These are phyloP conservation scores for Bubo scandiacus DNA, from an alignment of 2,113 vertebrate species.

Conservation along the genomic window DNA sequence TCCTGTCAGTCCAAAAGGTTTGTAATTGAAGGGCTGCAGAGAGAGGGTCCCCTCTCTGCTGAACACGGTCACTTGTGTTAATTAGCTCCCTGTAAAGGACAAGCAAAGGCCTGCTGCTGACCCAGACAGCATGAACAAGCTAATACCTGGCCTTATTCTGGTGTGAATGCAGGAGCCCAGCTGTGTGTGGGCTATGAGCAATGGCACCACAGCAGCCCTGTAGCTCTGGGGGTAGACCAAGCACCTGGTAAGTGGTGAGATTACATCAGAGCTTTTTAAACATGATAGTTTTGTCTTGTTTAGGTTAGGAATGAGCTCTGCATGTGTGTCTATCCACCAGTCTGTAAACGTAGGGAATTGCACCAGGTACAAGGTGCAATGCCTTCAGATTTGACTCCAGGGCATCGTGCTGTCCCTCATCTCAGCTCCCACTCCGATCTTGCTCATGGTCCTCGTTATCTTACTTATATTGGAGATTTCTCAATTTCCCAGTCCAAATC, in stretches of 20 bases:
- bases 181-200: too few relatives aligned
- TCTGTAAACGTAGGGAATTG: not conserved
- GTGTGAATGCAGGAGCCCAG: not conserved
- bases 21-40: not conserved
- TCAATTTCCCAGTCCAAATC: not conserved
- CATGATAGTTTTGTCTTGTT: not conserved
- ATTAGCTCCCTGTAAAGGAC: not conserved
- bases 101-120: not conserved
- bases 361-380: too few relatives aligned
- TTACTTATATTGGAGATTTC: not conserved
- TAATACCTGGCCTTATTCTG: not conserved
- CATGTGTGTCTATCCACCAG: accelerated
- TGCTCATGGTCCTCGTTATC: not conserved
- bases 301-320: not conserved
- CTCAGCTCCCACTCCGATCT: not conserved
- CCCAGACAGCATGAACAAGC: not conserved
- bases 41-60: not conserved
- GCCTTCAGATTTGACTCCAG: not conserved
- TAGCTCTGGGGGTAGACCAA: not conserved
- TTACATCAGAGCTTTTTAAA: not conserved
- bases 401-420: not conserved
- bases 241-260: not conserved
- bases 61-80: not conserved
- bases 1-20: not conserved
- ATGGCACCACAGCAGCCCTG: not conserved